These are phyloP conservation scores for Sebastolobus alascanus DNA, from an alignment of 2,797 vertebrate genomes.

Conservation along the genomic window DNA sequence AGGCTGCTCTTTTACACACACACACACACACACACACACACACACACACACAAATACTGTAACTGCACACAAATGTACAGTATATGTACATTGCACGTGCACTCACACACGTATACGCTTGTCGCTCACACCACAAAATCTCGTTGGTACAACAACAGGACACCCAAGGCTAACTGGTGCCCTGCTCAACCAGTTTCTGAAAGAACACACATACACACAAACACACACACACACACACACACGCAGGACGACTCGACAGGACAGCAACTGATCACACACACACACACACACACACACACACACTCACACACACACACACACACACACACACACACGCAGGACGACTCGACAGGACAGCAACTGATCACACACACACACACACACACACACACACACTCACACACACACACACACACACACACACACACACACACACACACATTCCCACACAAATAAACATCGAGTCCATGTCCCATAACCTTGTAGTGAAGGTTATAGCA, in stretches of 20 bases:
- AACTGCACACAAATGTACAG: background rate
- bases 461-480: conserved; percentile 71
- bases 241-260: too few relatives aligned
- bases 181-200: conserved; percentile 78
- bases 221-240: conserved; percentile 37
- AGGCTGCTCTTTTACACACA: conserved; percentile 17
- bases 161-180: conserved; percentile 73
- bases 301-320: conserved; percentile 51
- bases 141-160: conserved; percentile 76
- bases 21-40: conserved; percentile 24
- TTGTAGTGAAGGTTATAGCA: conserved; percentile 82
- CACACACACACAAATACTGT: conserved; percentile 18
- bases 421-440: conserved; percentile 46
- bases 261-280: conserved; percentile 17
- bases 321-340: conserved; percentile 16
- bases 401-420: conserved; percentile 25
- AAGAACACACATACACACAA: conserved; percentile 47
- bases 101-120: background rate
- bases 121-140: conserved; percentile 40
- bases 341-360: background rate
- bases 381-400: conserved; percentile 50
- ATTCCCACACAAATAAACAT: conserved; percentile 75
- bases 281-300: conserved; percentile 44
- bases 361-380: conserved; percentile 41
- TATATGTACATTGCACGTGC: background rate